These are phyloP conservation scores for Conomelus anceps DNA, from an alignment of 2,888 invertebrate genomes.

Conservation along the genomic window DNA sequence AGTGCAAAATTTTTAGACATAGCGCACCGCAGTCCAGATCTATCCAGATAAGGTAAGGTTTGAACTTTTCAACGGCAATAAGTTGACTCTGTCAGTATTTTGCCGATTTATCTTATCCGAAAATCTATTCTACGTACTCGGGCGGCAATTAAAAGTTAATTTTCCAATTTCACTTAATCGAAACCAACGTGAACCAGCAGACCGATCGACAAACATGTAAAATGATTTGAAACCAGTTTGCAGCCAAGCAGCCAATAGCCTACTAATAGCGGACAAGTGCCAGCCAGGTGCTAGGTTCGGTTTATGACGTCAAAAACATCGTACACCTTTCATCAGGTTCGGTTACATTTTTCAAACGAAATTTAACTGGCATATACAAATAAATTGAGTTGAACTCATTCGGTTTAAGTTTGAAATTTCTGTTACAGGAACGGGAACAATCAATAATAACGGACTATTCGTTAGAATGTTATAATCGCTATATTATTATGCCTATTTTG, in stretches of 20 bases:
- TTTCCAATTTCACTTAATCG: not conserved
- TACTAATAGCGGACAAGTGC: not conserved
- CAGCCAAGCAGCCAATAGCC: not conserved
- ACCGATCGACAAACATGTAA: not conserved
- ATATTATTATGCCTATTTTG: too few relatives aligned
- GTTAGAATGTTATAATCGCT: too few relatives aligned
- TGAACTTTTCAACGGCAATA: not conserved
- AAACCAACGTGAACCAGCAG: not conserved
- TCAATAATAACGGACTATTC: too few relatives aligned
- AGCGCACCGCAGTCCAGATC: not conserved
- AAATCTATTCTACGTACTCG: not conserved
- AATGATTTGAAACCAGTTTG: not conserved
- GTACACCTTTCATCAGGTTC: not conserved
- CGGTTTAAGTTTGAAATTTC: too few relatives aligned
- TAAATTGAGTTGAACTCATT: too few relatives aligned
- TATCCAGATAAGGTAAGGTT: not conserved
- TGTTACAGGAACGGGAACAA: too few relatives aligned
- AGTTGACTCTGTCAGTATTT: not conserved
- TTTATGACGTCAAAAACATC: not conserved
- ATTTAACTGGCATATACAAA: too few relatives aligned
- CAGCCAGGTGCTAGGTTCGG: not conserved
- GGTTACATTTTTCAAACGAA: too few relatives aligned
- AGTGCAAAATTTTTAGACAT: not conserved
- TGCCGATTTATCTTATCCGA: not conserved
- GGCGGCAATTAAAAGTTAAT: not conserved